Conservation (phyloP, 1,140 invertebrate genomes). For the Coptotermes formosanus region DNA sequence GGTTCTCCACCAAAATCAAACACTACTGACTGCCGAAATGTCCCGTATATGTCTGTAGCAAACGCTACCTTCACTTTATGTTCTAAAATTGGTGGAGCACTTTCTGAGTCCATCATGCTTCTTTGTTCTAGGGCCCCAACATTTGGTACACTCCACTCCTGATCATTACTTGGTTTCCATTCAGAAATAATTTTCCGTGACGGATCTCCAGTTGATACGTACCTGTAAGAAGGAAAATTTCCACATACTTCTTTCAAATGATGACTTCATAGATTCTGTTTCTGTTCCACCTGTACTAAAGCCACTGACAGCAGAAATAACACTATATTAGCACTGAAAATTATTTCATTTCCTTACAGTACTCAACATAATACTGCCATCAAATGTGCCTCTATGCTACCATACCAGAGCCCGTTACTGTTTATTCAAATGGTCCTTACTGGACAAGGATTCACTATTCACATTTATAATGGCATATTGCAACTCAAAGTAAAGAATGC, state of each 20-base stretch:
- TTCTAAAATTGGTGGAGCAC: slow-evolving; percentile 34
- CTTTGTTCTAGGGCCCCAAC: slow-evolving; percentile 30
- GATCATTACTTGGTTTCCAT: slow-evolving; percentile 46
- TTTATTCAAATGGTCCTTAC: too few species aligned
- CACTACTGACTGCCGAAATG: slow-evolving; percentile 75
- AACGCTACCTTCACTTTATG: slow-evolving; percentile 70
- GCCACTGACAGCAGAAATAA: too few species aligned
- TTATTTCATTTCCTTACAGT: too few species aligned
- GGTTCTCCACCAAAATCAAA: slow-evolving; percentile 76
- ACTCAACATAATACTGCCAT: too few species aligned
- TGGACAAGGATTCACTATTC: too few species aligned
- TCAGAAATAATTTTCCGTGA: slow-evolving; percentile 32
- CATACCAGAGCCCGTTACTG: too few species aligned
- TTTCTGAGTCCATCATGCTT: slow-evolving; percentile 34
- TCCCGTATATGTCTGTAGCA: slow-evolving; percentile 72
- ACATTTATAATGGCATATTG: too few species aligned
- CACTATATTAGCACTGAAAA: too few species aligned
- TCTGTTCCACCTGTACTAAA: too few species aligned
- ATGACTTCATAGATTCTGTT: too few species aligned
- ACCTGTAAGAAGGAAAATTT: slow-evolving; percentile 26
- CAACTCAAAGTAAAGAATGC: too few species aligned
- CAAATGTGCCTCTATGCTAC: too few species aligned
- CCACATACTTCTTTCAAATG: background rate
- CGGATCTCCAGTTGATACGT: slow-evolving; percentile 26
- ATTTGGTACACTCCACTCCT: slow-evolving; percentile 54